Evolutionary conservation across 2,797 vertebrate genomes (phyloP).

Genomic region (Molossus molossus): DNA sequence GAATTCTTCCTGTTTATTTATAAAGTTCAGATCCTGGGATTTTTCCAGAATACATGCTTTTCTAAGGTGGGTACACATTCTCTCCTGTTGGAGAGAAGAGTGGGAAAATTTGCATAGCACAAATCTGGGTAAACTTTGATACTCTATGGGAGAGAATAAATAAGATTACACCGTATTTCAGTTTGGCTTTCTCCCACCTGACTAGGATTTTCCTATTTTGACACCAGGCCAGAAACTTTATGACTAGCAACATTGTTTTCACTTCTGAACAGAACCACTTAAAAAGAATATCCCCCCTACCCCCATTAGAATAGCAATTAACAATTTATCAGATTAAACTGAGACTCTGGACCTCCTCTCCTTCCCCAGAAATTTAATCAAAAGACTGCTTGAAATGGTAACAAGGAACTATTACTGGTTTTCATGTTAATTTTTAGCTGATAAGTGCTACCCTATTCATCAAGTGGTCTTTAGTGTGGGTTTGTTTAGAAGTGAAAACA

Average conservation of each 20-base stretch:
- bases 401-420: constrained; percentile 40
- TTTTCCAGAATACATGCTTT: constrained; percentile 60
- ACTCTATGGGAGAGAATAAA: neutral
- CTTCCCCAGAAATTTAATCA: constrained; percentile 59
- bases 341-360: constrained; percentile 49
- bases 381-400: constrained; percentile 70
- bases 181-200: constrained; percentile 1
- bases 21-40: constrained; percentile 61
- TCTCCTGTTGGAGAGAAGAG: constrained; percentile 52
- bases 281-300: neutral
- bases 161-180: constrained; percentile 34
- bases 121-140: neutral
- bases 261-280: constrained; percentile 68
- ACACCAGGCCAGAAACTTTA: constrained; percentile 45
- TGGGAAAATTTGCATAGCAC: neutral
- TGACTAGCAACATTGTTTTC: constrained; percentile 76
- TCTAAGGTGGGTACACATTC: constrained; percentile 29
- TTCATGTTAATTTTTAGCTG: constrained; percentile 63
- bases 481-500: constrained; percentile 72
- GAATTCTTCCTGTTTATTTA: constrained; percentile 56
- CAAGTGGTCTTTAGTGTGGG: constrained; percentile 38
- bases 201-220: constrained; percentile 60
- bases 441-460: constrained; percentile 35
- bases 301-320: constrained; percentile 62
- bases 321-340: constrained; percentile 75